Percentiles rank a stretch among this genome's conserved stretches.
Evolutionary conservation across 1,140 invertebrate genomes (phyloP).

Genomic region (Periplaneta americana): DNA sequence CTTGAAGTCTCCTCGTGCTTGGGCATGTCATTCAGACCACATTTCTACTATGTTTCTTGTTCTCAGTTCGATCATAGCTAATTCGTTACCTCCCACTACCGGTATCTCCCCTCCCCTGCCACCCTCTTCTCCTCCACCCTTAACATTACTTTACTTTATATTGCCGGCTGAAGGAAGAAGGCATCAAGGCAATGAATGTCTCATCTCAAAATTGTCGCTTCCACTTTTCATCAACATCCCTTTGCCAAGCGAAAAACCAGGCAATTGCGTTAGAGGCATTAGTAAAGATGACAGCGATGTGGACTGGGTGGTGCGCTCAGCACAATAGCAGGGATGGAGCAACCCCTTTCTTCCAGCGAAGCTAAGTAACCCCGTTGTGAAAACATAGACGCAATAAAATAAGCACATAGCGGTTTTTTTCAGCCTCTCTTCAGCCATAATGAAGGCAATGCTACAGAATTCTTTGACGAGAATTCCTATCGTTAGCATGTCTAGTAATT

Average conservation of each 20-base stretch:
- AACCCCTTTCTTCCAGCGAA: not conserved
- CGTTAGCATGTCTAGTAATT: no score
- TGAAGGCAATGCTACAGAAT: no score
- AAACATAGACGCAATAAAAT: not conserved
- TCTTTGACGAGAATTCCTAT: no score
- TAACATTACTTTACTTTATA: not conserved
- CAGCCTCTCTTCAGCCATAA: no score
- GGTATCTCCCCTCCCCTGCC: no score
- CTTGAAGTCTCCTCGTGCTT: not conserved
- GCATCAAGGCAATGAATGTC: not conserved
- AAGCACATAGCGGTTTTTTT: not conserved
- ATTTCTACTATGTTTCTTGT: not conserved
- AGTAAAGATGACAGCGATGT: not conserved
- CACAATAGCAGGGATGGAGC: no score
- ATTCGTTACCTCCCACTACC: not conserved
- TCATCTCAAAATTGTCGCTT: not conserved
- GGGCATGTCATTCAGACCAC: not conserved
- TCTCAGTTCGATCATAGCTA: not conserved
- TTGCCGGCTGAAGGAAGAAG: not conserved
- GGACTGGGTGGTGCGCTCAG: not conserved
- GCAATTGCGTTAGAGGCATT: not conserved
- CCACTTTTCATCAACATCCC: not conserved
- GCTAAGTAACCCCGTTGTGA: not conserved
- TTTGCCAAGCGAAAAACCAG: not conserved
- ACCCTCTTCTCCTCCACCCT: not conserved